phyloP scores from a whole-genome alignment of 1,140 invertebrate genomes.

The Eumeta japonica region DNA sequence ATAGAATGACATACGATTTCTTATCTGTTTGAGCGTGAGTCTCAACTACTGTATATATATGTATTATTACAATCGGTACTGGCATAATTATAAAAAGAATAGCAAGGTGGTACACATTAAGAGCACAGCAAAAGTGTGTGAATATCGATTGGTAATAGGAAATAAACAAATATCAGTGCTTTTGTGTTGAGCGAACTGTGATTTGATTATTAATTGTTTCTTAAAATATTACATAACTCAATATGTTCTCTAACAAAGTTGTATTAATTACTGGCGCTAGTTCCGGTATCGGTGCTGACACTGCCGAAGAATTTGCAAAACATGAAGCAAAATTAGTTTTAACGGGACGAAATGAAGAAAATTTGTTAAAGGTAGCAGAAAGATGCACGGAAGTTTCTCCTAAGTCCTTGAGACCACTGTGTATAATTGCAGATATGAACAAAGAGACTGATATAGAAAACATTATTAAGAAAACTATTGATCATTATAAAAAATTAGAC shows the following conservation, averaged over 20 bases:
- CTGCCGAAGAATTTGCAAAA: constrained; percentile 72
- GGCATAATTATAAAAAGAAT: too few species aligned
- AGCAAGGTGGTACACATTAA: too few species aligned
- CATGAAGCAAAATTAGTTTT: constrained; percentile 66
- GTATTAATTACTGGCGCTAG: constrained; percentile 76
- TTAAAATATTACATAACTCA: constrained; percentile 5
- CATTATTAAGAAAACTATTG: constrained; percentile 61
- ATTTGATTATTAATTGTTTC: too few species aligned
- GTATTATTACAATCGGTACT: too few species aligned
- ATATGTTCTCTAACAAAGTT: constrained; percentile 66
- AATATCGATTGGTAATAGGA: too few species aligned
- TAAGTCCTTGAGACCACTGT: constrained; percentile 48
- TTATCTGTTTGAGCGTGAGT: too few species aligned
- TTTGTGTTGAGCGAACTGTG: too few species aligned
- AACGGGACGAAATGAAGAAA: constrained; percentile 59
- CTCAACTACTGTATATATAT: too few species aligned
- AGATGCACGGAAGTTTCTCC: constrained; percentile 59
- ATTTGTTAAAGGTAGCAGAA: constrained; percentile 52
- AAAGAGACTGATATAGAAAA: constrained; percentile 65
- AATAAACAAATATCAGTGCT: too few species aligned
- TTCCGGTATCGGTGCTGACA: constrained; percentile 81
- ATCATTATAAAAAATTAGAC: constrained; percentile 63
- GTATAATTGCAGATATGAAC: constrained; percentile 65
- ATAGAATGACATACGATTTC: too few species aligned
- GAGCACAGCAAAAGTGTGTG: too few species aligned